A percentile compares a stretch with the other conserved stretches of the same genome.
Conservation (phyloP, 2,797 vertebrate genomes). For the Danio aesculapii region DNA sequence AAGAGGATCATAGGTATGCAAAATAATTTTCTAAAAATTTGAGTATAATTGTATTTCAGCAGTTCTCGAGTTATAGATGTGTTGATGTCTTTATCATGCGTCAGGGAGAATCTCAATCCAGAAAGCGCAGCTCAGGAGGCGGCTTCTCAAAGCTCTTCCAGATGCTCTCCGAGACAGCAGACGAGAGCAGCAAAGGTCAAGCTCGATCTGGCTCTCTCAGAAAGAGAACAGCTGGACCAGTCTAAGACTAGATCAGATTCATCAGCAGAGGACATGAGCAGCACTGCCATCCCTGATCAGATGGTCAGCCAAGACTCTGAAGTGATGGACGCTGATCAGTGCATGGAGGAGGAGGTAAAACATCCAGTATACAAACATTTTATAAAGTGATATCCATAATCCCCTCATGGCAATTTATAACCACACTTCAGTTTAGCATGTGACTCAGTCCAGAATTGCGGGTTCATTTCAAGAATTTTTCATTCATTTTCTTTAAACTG, state of each 20-base stretch:
- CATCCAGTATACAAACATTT: no score
- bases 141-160: conserved; percentile 11
- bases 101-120: neutral
- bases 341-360: conserved; percentile 34
- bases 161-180: neutral
- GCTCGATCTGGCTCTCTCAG: neutral
- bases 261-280: conserved; percentile 5
- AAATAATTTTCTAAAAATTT: neutral
- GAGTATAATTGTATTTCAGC: neutral
- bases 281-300: conserved; percentile 1
- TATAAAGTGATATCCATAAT: no score
- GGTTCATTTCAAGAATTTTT: no score
- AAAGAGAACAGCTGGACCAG: neutral
- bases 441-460: no score
- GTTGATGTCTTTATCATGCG: neutral
- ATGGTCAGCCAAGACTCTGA: conserved; percentile 18
- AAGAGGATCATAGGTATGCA: conserved; percentile 25
- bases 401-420: no score
- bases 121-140: neutral
- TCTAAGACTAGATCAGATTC: conserved; percentile 13
- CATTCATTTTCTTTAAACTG: no score
- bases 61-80: neutral
- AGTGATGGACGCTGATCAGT: neutral
- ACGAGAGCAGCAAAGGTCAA: conserved; percentile 31
- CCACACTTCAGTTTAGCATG: no score